Conservation (phyloP, 2,888 invertebrate genomes). For the Noctua janthe region DNA sequence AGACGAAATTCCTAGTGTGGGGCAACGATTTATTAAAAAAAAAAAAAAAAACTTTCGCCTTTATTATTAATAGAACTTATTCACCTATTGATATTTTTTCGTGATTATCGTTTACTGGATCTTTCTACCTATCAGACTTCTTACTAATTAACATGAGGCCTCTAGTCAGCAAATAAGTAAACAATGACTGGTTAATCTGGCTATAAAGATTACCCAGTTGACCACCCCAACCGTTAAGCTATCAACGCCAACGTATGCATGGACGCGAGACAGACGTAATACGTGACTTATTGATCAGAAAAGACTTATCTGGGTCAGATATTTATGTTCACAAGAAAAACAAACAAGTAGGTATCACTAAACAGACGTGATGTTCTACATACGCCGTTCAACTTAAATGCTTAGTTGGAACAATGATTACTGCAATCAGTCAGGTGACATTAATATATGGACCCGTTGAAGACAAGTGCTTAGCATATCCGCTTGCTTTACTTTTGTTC, state of each 20-base stretch:
- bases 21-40: no score
- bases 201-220: slow-evolving; percentile 20
- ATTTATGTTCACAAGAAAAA: slow-evolving; percentile 66
- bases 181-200: no score
- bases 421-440: slow-evolving; percentile 34
- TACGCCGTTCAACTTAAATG: slow-evolving; percentile 39
- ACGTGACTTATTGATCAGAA: slow-evolving; percentile 69
- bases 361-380: slow-evolving; percentile 61
- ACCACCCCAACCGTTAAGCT: slow-evolving; percentile 29
- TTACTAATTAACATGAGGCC: background rate
- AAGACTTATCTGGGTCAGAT: slow-evolving; percentile 67
- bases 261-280: slow-evolving; percentile 40
- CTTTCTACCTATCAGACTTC: background rate
- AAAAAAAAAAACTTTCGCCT: no score
- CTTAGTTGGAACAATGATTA: slow-evolving; percentile 49
- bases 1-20: no score
- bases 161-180: background rate
- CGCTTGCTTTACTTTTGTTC: slow-evolving; percentile 16
- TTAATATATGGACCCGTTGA: slow-evolving; percentile 19
- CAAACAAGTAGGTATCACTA: slow-evolving; percentile 42
- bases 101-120: background rate
- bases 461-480: slow-evolving; percentile 21
- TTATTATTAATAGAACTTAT: no score
- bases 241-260: slow-evolving; percentile 24
- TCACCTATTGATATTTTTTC: background rate